Evolutionary conservation across 2,888 invertebrate genomes (phyloP), one percentile per base, ranked within the genome.

Genomic region (Lathronympha strigana): DNA sequence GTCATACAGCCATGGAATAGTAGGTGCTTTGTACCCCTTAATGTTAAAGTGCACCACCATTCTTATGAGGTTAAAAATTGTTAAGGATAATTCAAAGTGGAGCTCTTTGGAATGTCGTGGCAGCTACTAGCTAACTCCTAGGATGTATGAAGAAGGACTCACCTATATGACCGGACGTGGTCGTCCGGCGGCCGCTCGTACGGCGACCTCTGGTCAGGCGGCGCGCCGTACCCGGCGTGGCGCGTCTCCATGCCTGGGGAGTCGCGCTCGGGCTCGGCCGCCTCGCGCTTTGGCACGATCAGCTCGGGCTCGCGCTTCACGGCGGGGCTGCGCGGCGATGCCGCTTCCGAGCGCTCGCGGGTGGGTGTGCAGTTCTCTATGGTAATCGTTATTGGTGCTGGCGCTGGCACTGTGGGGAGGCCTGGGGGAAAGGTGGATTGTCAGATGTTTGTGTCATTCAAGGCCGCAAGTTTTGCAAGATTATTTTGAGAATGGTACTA

Each of bases 171-270:
- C 31, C 94, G 85, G 38, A 93, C 93, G 77, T 92, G 92, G 76
- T 92, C 92, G 67, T 94, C 94, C 1, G 95, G 94, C 17, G 94
- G 93, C 0, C 94, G 93, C 72, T 95, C 95, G 80, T 95, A 95
- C 0, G 95, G 93, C 60, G 94, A 94, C 31, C 94, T 89, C 72
- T 95, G 95, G 69, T 94, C 93, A 70, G 94, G 93, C 79, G 94
- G 94, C 83, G 95, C 95, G 73, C 93, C 94, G 83, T 95, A 95
- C 71, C 93, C 93, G 76, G 93, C 93, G 81, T 93, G 93, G 82
- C 93, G 92, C 83, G 94, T 93, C 80, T 96, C 96, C 94, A 95
- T 95, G 77, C 94, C 95, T 90, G 96, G 72, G 69, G 96, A 95
- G 87, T 96, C 96, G 90, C 94, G 87, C 95, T 95, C 93, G 90